Conservation (phyloP, 2,888 invertebrate species). For the Ectobius pallidus region DNA sequence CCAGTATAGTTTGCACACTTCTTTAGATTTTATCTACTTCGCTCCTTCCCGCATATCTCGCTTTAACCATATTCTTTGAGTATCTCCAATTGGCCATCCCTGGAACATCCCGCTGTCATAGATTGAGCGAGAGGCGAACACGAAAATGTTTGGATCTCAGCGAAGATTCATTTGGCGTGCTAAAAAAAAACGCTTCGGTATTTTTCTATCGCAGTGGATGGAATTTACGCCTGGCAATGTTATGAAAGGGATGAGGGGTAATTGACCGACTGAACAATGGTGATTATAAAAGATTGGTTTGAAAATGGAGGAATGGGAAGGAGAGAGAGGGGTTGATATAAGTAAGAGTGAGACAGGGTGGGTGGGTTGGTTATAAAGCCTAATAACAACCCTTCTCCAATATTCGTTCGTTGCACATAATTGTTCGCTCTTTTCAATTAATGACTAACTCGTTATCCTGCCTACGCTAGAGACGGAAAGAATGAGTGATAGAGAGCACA, state of each 20-base stretch:
- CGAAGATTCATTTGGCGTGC: not conserved
- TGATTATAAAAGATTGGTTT: conserved; percentile 33
- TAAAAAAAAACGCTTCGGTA: not conserved
- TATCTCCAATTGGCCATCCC: no score
- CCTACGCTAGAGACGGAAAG: not conserved
- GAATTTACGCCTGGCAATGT: conserved; percentile 8
- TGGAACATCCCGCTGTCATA: no score
- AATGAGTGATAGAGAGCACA: not conserved
- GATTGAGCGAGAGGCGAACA: no score
- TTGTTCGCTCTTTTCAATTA: conserved; percentile 28
- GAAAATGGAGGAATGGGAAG: conserved; percentile 7
- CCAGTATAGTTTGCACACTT: no score
- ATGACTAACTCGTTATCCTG: conserved; percentile 20
- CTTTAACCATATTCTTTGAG: no score
- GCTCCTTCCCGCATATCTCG: no score
- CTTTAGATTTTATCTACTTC: no score
- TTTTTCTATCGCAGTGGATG: not conserved
- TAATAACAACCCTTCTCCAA: not conserved
- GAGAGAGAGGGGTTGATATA: not conserved
- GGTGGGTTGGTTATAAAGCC: not conserved
- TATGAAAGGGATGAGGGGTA: conserved; percentile 25
- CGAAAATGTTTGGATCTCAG: not conserved
- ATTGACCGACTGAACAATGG: conserved; percentile 34
- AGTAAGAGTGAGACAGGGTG: not conserved
- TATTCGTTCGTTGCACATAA: not conserved